These are phyloP conservation scores for Hemitrygon akajei DNA, from an alignment of 2,797 vertebrate genomes.

Conservation along the genomic window DNA sequence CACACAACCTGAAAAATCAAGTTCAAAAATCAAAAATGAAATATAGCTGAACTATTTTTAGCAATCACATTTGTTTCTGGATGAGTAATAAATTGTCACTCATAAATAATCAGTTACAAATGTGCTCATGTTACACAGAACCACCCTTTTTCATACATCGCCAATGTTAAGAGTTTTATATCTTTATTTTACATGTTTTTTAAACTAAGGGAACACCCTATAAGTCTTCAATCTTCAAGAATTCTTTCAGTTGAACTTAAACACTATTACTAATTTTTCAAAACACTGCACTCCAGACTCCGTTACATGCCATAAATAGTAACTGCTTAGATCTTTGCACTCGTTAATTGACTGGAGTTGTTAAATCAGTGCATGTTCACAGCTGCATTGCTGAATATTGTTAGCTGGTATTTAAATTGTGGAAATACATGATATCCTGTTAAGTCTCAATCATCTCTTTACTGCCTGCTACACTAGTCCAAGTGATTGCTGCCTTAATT, in stretches of 20 bases:
- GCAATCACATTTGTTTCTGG: neutral
- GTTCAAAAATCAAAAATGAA: neutral
- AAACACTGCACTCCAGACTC: neutral
- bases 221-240: neutral
- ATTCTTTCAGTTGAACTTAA: neutral
- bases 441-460: neutral
- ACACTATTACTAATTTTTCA: neutral
- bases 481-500: neutral
- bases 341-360: neutral
- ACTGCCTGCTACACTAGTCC: neutral
- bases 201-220: neutral
- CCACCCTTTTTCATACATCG: neutral
- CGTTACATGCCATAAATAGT: neutral
- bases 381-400: neutral
- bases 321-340: neutral
- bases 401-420: neutral
- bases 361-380: neutral
- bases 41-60: conserved; percentile 1
- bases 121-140: neutral
- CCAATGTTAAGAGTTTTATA: neutral
- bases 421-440: neutral
- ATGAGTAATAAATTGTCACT: conserved; percentile 7
- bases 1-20: neutral
- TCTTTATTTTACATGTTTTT: neutral
- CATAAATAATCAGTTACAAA: conserved; percentile 32